Evolutionary conservation across 1,140 invertebrate genomes (phyloP).

Genomic region (Babylonia areolata): DNA sequence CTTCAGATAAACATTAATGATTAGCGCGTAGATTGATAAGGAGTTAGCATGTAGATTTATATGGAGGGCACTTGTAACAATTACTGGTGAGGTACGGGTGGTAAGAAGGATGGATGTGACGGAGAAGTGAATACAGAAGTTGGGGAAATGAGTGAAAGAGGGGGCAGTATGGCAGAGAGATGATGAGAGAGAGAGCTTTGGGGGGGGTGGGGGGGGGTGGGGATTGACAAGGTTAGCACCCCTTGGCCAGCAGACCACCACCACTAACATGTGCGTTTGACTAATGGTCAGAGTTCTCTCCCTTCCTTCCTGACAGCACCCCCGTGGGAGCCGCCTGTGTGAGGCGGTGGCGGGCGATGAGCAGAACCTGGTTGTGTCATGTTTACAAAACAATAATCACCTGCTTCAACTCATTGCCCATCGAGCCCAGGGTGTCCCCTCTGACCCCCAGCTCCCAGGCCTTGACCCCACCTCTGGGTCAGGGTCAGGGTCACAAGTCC

Average conservation of each 20-base stretch:
- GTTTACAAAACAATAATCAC: conserved; percentile 33
- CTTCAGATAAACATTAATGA: too few species aligned
- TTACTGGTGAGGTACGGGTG: background rate
- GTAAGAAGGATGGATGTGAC: background rate
- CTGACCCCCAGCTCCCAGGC: background rate
- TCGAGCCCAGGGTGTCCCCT: conserved; percentile 7
- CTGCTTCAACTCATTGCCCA: conserved; percentile 34
- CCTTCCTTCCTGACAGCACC: background rate
- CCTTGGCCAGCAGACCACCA: background rate
- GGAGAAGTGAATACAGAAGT: too few species aligned
- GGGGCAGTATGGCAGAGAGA: background rate
- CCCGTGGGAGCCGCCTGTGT: background rate
- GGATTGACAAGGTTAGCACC: background rate
- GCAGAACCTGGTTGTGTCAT: conserved; percentile 23
- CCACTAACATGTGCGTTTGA: background rate
- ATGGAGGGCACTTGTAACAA: too few species aligned
- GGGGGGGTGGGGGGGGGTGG: background rate
- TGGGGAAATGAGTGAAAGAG: background rate
- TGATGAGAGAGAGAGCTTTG: background rate
- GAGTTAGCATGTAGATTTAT: too few species aligned
- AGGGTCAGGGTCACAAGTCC: background rate
- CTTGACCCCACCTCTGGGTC: background rate
- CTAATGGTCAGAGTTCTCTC: background rate
- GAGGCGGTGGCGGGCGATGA: background rate
- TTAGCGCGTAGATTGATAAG: too few species aligned